These are phyloP conservation scores for Leucopsar rothschildi DNA, from an alignment of 2,113 vertebrate species.

Conservation along the genomic window DNA sequence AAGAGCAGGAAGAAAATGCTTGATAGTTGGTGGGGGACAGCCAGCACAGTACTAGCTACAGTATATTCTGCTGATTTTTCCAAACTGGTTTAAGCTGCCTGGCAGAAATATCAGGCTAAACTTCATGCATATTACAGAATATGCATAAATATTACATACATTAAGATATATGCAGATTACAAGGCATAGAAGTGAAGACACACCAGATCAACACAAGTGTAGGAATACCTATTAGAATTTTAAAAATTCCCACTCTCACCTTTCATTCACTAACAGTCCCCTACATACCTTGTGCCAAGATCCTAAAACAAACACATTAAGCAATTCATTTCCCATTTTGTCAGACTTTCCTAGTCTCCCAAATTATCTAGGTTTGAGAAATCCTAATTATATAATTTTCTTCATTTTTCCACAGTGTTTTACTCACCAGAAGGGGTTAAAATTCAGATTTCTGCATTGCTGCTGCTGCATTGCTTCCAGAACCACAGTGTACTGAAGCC, in stretches of 20 bases:
- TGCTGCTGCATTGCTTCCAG: background rate
- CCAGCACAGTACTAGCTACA: background rate
- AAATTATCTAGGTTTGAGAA: background rate
- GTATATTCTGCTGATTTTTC: background rate
- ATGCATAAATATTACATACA: background rate
- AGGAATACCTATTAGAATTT: background rate
- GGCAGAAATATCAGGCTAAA: background rate
- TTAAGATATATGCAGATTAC: background rate
- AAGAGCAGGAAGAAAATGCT: background rate
- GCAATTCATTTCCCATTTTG: background rate
- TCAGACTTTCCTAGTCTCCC: background rate
- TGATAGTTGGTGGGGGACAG: background rate
- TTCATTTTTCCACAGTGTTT: background rate
- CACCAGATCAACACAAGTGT: background rate
- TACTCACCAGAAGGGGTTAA: background rate
- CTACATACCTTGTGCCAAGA: background rate
- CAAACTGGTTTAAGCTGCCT: background rate
- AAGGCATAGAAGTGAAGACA: background rate
- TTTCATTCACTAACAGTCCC: background rate
- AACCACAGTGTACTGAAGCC: accelerated
- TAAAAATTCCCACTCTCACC: background rate
- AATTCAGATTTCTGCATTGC: background rate
- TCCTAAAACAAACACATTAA: background rate
- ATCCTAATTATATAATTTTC: background rate
- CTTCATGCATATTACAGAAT: background rate